Evolutionary conservation across 92 coral and sea anemone species (phyloP), one percentile per base, ranked within the genome.

Genomic region (Porites divaricata): DNA sequence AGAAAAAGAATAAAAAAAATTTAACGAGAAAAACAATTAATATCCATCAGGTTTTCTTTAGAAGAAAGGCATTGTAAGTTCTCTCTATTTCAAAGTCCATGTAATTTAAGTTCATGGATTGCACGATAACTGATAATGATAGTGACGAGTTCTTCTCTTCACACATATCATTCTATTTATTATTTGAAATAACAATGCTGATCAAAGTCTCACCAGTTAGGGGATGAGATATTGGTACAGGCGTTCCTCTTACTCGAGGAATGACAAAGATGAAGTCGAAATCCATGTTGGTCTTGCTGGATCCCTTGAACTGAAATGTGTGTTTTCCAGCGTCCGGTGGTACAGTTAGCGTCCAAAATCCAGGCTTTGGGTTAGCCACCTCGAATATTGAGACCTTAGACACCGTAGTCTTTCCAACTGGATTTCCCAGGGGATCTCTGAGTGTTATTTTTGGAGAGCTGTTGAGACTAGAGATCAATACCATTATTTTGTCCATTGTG

Each of bases 251-350:
- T 8, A 81, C 21, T 1, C 70, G 81, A 35, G 93, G 92, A 5
- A 89, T 70, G 69, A 92, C 90, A 62, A 91, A 94, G 85, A 83
- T 83, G 86, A 86, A 83, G 50, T 92, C 95, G 75, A 94, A 94
- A 67, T 92, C 95, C 19, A 94, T 70, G 82, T 94, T 94, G 2
- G 84, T 87, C 48, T 86, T 77, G 70, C 98, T 89, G 25, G 91
- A 78, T 51, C 90, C 95, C 69, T 88, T 89, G 56, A 94, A 93
- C 51, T 79, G 63, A 71, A 83, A 88, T 16, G 75, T 84, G 69
- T 94, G 92, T 78, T 80, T 63, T 16, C 98, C 98, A 41, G 95
- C 95, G 70, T 84, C 81, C 3, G 68, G 0, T 8, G 86, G 74
- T 6, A 94, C 95, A 8, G 69, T 50, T 56, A 94, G 72, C 17